Base-by-base conservation (phyloP, 2,113 vertebrate species). In the Eira barbara region DNA sequence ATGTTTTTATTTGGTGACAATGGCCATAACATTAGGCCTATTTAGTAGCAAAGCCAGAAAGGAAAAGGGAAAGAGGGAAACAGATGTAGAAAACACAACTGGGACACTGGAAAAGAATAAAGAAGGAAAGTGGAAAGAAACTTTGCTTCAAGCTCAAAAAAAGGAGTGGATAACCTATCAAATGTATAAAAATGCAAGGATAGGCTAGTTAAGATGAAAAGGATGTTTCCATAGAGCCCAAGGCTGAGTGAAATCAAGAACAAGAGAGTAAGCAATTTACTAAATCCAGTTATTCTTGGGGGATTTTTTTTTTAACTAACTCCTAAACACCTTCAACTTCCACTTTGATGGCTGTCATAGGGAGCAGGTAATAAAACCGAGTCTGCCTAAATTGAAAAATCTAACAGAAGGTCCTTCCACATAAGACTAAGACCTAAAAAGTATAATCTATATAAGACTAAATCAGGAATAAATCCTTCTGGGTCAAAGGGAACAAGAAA, bases 191-290 rank as follows among this genome's bases (percentile, higher is more conserved):
- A 84, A 90, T 83, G 69, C 63, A 88, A 42, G 21, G 39, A 42
- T n/a, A 86, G 74, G 39, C 52, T 71, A 85, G 39, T 74, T 91
- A 95, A 89, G 47, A 79, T 65, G 5, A 87, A 55, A 94, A 84
- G 13, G 6, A 67, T 74, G 39, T 74, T 78, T 83, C 47, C 79
- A 92, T 0, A 10, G 6, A 81, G 55, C 39, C n/a, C 78, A 95
- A 94, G 90, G 31, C 55, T 93, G 81, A 95, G 36, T 42, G n/a
- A 96, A 93, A 96, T 55, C 47, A 90, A 45, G 39, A 93, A 88
- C 36, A 71, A 78, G 20, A 74, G 7, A 91, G 63, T 65, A 89
- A 95, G 29, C 21, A n/a, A 96, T 82, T 91, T 89, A 59, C 13
- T 88, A 86, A 88, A 59, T 27, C 29, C 17, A 73, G 59, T 85